These are phyloP conservation scores for Temnothorax rugatulus DNA, from an alignment of 2,888 invertebrate genomes.

Conservation along the genomic window DNA sequence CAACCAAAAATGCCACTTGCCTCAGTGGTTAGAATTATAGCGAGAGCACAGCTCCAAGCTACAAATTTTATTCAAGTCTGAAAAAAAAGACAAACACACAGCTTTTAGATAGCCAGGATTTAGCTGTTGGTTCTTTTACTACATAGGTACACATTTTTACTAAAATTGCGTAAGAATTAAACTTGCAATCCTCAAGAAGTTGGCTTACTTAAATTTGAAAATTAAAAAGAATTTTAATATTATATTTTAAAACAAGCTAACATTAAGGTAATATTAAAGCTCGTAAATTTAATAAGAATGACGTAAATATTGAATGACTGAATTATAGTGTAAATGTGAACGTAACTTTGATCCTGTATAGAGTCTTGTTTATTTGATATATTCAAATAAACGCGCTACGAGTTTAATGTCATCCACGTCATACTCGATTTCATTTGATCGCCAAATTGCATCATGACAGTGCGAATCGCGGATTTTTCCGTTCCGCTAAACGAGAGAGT, in stretches of 20 bases:
- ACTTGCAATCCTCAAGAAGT: not conserved
- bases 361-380: not conserved
- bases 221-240: not conserved
- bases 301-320: not conserved
- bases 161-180: not conserved
- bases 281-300: conserved; percentile 9
- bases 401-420: not conserved
- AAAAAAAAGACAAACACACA: not conserved
- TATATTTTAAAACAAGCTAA: not conserved
- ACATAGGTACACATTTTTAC: not conserved
- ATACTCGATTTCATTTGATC: not conserved
- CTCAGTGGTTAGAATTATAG: not conserved
- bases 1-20: not conserved
- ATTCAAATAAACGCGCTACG: not conserved
- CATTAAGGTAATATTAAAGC: not conserved
- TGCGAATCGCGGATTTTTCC: conserved; percentile 1
- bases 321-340: not conserved
- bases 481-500: not conserved
- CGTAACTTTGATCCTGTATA: not conserved
- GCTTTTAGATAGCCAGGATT: not conserved
- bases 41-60: not conserved
- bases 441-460: not conserved
- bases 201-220: not conserved
- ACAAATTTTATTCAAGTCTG: not conserved
- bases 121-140: not conserved